Conservation (phyloP, 2,888 invertebrate species). For the Parnassius glacialis region DNA sequence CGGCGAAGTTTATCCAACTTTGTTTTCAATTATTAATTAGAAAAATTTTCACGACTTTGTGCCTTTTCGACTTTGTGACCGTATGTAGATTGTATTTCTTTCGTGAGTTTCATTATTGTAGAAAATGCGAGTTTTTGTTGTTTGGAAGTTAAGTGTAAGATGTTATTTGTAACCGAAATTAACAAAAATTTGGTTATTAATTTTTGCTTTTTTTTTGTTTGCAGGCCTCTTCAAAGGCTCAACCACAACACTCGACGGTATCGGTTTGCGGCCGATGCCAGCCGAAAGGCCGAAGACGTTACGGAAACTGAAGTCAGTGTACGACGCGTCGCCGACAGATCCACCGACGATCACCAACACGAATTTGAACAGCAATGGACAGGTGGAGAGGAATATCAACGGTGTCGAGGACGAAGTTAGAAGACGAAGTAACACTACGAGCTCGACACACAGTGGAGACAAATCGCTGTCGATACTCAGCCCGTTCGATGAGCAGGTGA, state of each 20-base stretch:
- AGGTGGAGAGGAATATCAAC: constrained; percentile 56
- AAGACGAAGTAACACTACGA: constrained; percentile 66
- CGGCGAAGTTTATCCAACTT: no score
- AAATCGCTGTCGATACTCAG: constrained; percentile 84
- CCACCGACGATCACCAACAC: constrained; percentile 48
- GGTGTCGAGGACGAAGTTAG: constrained; percentile 77
- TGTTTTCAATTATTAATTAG: no score
- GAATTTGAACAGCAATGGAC: constrained; percentile 70
- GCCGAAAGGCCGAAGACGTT: constrained; percentile 88
- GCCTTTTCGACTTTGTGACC: no score
- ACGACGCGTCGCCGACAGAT: constrained; percentile 79
- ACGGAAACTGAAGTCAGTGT: constrained; percentile 87
- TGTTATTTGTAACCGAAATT: no score
- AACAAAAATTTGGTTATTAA: neutral
- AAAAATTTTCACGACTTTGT: no score
- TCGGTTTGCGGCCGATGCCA: constrained; percentile 81
- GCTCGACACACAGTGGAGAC: constrained; percentile 69
- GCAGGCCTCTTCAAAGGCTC: constrained; percentile 92
- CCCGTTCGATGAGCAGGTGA: constrained; percentile 90
- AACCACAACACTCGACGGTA: constrained; percentile 84
- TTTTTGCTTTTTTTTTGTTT: constrained; percentile 49
- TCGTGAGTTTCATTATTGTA: no score
- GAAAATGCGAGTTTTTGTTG: no score
- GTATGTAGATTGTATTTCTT: no score
- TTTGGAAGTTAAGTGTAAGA: no score